Base-by-base conservation (phyloP, 2,888 invertebrate genomes). In the Timema cristinae region DNA sequence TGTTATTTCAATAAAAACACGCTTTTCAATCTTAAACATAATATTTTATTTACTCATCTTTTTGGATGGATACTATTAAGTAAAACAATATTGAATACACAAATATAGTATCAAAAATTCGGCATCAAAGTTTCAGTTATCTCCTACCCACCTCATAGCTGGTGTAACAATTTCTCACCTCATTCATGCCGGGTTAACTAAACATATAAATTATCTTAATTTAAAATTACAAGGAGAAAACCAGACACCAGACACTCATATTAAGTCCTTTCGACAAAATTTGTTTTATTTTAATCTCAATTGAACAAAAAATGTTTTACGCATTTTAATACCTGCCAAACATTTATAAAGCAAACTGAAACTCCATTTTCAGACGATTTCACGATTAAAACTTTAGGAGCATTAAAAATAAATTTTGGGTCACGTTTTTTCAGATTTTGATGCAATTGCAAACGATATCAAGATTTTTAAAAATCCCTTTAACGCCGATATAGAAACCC, bases 191-290 rank as follows among this genome's bases (percentile, higher is more conserved):
- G n/a, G n/a, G n/a, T 77, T 75, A 70, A 76, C 75, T 74, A 75
- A 77, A 73, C 75, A 77, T 76, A 72, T 72, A 63, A 71, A 71
- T 71, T 75, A 75, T 72, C 75, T 77, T 61, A 76, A 76, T 76
- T 77, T 77, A 73, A 77, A 72, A 76, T 77, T 76, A 69, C 75
- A 76, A 77, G 76, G 75, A 75, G 76, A 76, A 77, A 77, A 75
- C 73, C 74, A 76, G 75, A 75, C 72, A 75, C 76, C 76, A 76
- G 75, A 76, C 73, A 77, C 75, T 76, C 73, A 77, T 73, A 75
- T 77, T 72, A 77, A 77, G 72, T 76, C 73, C 47, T 76, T 76
- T 72, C 72, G 72, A 69, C 66, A 76, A 71, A 75, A 76, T 75
- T 67, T 75, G 67, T 67, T 67, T 67, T 47, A 5, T 67, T 67